Conservation (phyloP, 2,113 vertebrate genomes). For the Pomatostomus ruficeps region DNA sequence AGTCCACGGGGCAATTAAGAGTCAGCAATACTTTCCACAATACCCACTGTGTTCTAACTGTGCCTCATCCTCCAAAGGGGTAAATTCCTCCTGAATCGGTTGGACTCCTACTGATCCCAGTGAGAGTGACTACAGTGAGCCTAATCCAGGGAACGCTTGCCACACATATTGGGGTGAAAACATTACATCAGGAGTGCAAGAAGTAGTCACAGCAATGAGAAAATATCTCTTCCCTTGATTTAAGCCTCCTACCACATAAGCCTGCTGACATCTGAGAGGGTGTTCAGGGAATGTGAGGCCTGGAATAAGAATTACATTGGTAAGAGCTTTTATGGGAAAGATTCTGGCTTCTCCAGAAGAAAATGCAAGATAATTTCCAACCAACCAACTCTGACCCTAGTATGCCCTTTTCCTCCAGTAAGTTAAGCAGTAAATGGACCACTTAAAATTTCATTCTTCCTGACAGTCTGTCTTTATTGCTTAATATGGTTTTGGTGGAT, state of each 20-base stretch:
- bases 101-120: not conserved
- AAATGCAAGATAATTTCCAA: constrained; percentile 8
- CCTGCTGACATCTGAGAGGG: constrained; percentile 13
- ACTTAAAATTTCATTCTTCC: not conserved
- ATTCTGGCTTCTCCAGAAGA: not conserved
- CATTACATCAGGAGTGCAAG: not conserved
- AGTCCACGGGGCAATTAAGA: not conserved
- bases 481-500: not conserved
- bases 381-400: not conserved
- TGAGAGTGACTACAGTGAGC: not conserved
- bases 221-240: not conserved
- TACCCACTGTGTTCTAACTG: not conserved
- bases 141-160: not conserved
- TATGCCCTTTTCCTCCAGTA: not conserved
- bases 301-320: not conserved
- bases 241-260: not conserved
- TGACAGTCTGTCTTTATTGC: not conserved
- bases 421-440: not conserved
- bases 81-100: not conserved
- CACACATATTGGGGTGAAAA: not conserved
- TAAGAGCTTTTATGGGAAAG: not conserved
- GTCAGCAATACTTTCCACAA: not conserved
- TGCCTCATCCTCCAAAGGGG: not conserved
- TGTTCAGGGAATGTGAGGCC: not conserved
- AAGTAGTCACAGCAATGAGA: not conserved